A percentile compares a stretch with the other conserved stretches of the same genome.
Conservation (phyloP, 2,888 invertebrate genomes). For the Volucella zonaria region DNA sequence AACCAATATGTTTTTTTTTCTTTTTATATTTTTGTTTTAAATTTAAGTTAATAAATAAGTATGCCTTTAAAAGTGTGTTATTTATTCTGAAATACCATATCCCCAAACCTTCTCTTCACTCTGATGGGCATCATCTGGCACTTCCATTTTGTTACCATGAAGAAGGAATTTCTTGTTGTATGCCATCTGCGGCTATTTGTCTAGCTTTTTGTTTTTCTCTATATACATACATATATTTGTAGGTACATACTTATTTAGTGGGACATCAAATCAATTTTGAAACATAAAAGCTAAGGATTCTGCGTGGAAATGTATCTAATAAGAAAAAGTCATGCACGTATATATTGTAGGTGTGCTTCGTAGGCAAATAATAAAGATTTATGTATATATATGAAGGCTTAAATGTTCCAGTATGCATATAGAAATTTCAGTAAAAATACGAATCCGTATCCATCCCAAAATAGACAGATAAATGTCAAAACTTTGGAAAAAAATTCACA, state of each 20-base stretch:
- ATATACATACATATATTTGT: not conserved
- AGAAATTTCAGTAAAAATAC: too few relatives aligned
- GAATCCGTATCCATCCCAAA: too few relatives aligned
- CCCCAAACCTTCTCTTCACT: not conserved
- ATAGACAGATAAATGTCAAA: too few relatives aligned
- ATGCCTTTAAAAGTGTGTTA: slow-evolving; percentile 8
- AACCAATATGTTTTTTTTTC: slow-evolving; percentile 48
- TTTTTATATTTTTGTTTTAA: slow-evolving; percentile 17
- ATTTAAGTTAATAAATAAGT: slow-evolving; percentile 55
- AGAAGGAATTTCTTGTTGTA: slow-evolving; percentile 12
- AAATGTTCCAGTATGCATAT: too few relatives aligned
- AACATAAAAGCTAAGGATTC: slow-evolving; percentile 40
- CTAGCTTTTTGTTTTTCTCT: not conserved
- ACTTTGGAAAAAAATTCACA: too few relatives aligned
- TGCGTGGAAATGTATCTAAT: slow-evolving; percentile 30
- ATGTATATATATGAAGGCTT: too few relatives aligned
- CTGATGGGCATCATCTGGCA: slow-evolving; percentile 53
- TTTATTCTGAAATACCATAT: not conserved
- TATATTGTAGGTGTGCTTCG: too few relatives aligned
- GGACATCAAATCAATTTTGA: slow-evolving; percentile 3
- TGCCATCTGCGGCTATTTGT: slow-evolving; percentile 46
- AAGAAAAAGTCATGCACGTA: not conserved
- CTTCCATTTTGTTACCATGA: slow-evolving; percentile 29
- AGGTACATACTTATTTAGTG: not conserved
- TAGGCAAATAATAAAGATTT: too few relatives aligned